These are phyloP conservation scores for Drosophila trapezifrons DNA, from an alignment of 1,140 invertebrate species.

Conservation along the genomic window DNA sequence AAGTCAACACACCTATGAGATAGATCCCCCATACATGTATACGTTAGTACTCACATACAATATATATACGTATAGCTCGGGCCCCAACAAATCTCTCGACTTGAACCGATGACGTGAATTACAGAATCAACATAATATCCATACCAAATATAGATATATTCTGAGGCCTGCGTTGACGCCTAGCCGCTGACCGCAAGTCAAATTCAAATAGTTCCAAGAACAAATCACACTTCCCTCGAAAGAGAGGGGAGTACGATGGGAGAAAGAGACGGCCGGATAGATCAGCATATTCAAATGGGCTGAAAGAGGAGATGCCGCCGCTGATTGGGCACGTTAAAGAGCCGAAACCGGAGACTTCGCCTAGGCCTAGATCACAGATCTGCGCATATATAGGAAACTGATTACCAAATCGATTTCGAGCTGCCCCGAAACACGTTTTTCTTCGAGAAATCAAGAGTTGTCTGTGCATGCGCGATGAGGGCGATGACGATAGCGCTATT, in stretches of 20 bases:
- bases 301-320: slow-evolving; percentile 50
- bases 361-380: slow-evolving; percentile 45
- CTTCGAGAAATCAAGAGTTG: slow-evolving; percentile 47
- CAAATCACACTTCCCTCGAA: slow-evolving; percentile 50
- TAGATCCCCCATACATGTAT: not conserved
- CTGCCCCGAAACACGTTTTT: slow-evolving; percentile 65
- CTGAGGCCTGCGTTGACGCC: slow-evolving; percentile 16
- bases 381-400: slow-evolving; percentile 46
- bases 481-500: slow-evolving; percentile 59
- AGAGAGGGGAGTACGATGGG: slow-evolving; percentile 1
- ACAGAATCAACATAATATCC: slow-evolving; percentile 33
- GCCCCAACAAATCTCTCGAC: slow-evolving; percentile 4
- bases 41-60: no score
- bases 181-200: slow-evolving; percentile 50
- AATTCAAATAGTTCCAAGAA: slow-evolving; percentile 57
- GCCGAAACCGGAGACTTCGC: slow-evolving; percentile 13
- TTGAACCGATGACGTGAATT: slow-evolving; percentile 55
- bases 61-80: not conserved
- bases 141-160: slow-evolving; percentile 54
- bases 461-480: slow-evolving; percentile 68
- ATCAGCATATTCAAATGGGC: slow-evolving; percentile 54
- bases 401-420: slow-evolving; percentile 45
- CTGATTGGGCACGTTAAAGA: slow-evolving; percentile 32
- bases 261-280: slow-evolving; percentile 11
- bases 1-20: slow-evolving; percentile 16